Conservation (phyloP, 2,113 vertebrate species). For the Gallinago media region DNA sequence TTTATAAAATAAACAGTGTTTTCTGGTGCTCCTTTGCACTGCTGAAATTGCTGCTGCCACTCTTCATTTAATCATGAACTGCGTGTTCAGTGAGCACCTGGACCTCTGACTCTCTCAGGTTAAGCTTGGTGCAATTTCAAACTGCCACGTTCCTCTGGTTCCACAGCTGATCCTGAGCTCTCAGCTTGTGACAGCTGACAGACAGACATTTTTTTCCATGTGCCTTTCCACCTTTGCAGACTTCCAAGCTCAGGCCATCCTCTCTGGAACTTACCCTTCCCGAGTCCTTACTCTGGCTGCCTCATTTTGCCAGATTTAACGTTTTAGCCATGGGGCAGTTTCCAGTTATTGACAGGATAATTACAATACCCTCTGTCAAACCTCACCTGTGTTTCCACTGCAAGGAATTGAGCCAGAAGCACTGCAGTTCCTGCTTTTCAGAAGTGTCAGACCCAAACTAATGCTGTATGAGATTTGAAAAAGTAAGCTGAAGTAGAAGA, state of each 20-base stretch:
- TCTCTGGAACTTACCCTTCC: neutral
- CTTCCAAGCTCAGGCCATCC: neutral
- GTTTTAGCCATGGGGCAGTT: neutral
- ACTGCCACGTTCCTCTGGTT: neutral
- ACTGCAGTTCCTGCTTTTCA: neutral
- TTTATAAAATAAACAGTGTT: neutral
- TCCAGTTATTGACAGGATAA: neutral
- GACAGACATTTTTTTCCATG: neutral
- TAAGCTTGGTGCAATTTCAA: neutral
- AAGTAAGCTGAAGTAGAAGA: neutral
- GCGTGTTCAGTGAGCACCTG: rapidly evolving
- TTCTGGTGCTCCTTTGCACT: neutral
- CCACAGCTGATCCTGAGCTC: neutral
- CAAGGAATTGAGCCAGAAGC: neutral
- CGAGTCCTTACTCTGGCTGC: neutral
- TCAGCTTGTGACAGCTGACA: neutral
- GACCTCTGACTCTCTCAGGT: neutral
- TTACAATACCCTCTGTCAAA: neutral
- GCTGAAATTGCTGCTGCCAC: neutral
- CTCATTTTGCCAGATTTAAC: neutral
- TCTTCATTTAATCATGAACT: neutral
- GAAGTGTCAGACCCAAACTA: neutral
- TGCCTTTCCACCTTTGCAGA: neutral
- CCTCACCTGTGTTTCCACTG: neutral
- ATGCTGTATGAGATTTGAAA: neutral